Percentiles rank a stretch among this genome's conserved stretches.
Conservation (phyloP, 1,140 invertebrate genomes). For the Scaptomyza montana region DNA sequence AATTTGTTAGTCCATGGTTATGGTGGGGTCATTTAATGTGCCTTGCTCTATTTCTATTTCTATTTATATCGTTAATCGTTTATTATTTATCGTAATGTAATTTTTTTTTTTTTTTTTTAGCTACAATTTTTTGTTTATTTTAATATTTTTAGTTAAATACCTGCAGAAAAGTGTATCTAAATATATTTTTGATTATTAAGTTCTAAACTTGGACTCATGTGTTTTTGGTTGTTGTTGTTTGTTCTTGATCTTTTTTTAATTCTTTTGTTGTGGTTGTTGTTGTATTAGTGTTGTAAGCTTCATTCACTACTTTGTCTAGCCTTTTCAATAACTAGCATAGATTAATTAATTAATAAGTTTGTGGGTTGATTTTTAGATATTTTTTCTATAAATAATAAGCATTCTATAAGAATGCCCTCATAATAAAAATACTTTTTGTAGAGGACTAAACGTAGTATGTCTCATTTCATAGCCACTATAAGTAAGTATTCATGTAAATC, state of each 20-base stretch:
- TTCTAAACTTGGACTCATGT: conserved; percentile 82
- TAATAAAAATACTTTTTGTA: conserved; percentile 73
- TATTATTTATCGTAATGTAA: conserved; percentile 50
- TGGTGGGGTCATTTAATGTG: conserved; percentile 76
- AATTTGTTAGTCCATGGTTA: conserved; percentile 78
- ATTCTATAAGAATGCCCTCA: conserved; percentile 75
- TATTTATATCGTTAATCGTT: conserved; percentile 54
- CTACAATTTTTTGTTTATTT: conserved; percentile 28
- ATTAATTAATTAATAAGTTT: conserved; percentile 68
- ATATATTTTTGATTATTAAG: conserved; percentile 83
- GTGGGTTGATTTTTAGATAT: conserved; percentile 57
- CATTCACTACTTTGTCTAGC: conserved; percentile 75
- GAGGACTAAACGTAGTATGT: conserved; percentile 60
- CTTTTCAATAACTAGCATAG: conserved; percentile 69
- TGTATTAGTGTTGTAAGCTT: conserved; percentile 74
- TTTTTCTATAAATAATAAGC: conserved; percentile 61
- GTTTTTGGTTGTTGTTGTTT: conserved; percentile 59
- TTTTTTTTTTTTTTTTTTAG: conserved; percentile 59
- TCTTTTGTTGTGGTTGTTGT: conserved; percentile 48
- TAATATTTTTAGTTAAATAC: conserved; percentile 60
- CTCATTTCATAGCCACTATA: conserved; percentile 53
- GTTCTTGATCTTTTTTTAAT: conserved; percentile 40
- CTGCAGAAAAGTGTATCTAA: conserved; percentile 82
- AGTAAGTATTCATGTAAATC: conserved; percentile 57
- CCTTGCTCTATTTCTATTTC: conserved; percentile 57